Evolutionary conservation across 2,113 vertebrate species (phyloP), one percentile per base, ranked within the genome.

Genomic region (Elephas maximus): DNA sequence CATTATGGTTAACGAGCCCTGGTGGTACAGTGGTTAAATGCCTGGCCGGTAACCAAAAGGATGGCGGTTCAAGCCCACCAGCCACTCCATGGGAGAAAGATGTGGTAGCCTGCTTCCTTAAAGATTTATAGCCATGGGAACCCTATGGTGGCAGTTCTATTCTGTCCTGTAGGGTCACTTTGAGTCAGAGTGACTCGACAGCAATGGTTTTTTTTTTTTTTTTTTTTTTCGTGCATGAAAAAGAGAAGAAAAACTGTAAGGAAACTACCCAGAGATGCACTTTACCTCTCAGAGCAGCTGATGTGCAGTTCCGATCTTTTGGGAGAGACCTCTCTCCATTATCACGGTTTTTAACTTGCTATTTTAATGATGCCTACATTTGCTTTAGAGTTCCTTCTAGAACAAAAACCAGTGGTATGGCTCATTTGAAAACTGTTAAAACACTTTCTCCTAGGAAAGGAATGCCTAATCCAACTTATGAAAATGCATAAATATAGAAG

Each of bases 351-450:
- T 91, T 51, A 44, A 17, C 2, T 51, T 45, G 11, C 57, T 87
- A 65, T 37, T 57, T 93, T 76, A 62, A n/a, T 65, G 24, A 82
- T 41, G 28, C 45, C 57, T 87, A 73, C 23, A 30, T 18, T 44
- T 62, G 45, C 24, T 78, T 48, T 85, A 51, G 26, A 80, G 67
- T 80, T 74, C 23, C 63, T 80, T 93, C 20, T 45, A 74, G n/a
- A 80, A 28, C 44, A 51, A 73, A 63, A 79, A 78, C n/a, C 6
- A 60, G 9, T 51, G 20, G 73, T 17, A 26, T 21, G 44, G 20
- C 30, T 92, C 65, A 87, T 81, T 45, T 82, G 65, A 80, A 91
- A 95, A 53, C 53, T 71, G 17, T 60, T 80, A 73, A 45, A 87
- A 74, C 15, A 90, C 12, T 48, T 48, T 6, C 5, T 82, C 26